Conservation (phyloP, 2,888 invertebrate species). For the Tiliacea aurago region DNA sequence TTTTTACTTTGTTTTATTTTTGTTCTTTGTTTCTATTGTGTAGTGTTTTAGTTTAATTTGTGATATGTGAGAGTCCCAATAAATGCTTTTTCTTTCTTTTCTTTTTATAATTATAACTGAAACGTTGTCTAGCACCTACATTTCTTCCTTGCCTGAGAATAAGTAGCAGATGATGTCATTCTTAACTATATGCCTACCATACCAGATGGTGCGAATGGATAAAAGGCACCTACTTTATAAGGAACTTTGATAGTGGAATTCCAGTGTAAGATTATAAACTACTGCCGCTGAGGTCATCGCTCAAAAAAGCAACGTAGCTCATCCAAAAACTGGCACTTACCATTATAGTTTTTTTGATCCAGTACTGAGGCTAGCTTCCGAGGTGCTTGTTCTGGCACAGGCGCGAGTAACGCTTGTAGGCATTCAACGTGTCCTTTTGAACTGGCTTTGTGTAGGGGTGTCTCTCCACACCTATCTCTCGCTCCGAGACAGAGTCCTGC, state of each 20-base stretch:
- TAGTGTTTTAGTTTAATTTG: too few relatives aligned
- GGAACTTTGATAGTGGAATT: conserved; percentile 44
- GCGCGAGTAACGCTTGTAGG: conserved; percentile 93
- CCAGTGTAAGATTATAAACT: conserved; percentile 37
- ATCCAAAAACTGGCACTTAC: conserved; percentile 88
- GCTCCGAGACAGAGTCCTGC: conserved; percentile 94
- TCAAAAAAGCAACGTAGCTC: conserved; percentile 9
- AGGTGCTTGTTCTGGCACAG: conserved; percentile 85
- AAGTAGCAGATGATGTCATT: conserved; percentile 57
- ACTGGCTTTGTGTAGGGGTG: conserved; percentile 96
- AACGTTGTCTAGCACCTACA: conserved; percentile 15
- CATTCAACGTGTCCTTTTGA: conserved; percentile 92
- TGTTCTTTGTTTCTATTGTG: too few relatives aligned
- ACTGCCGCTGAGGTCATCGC: conserved; percentile 43
- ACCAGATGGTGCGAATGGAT: conserved; percentile 30
- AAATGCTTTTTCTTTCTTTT: too few relatives aligned
- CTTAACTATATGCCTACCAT: conserved; percentile 13
- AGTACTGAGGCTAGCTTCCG: conserved; percentile 90
- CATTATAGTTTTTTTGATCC: conserved; percentile 96
- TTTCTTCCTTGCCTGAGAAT: conserved; percentile 36
- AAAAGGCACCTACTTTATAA: conserved; percentile 23
- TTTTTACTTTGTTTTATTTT: too few relatives aligned
- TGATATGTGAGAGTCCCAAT: too few relatives aligned
- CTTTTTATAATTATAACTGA: neutral
- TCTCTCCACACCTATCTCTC: conserved; percentile 95